phyloP scores from a whole-genome alignment of 2,113 vertebrate species.

The Cacatua alba region DNA sequence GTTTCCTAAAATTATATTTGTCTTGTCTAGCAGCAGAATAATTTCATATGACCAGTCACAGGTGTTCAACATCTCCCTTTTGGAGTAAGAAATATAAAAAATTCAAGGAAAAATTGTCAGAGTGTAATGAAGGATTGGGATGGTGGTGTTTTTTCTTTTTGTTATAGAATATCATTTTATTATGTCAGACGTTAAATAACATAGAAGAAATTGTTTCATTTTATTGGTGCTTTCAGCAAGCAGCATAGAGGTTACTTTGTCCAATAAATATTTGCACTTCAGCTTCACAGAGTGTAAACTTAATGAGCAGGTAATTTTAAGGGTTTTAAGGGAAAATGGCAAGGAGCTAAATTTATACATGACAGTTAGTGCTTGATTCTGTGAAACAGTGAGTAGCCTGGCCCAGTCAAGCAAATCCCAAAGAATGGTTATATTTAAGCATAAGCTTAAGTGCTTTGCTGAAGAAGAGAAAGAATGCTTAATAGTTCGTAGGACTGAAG shows the following conservation, averaged over 20 bases:
- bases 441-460: background rate
- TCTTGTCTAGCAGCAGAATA: background rate
- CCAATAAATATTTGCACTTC: background rate
- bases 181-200: background rate
- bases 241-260: background rate
- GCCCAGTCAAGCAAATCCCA: background rate
- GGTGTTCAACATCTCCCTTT: background rate
- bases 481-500: background rate
- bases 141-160: background rate
- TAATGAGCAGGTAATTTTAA: background rate
- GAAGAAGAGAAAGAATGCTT: background rate
- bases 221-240: background rate
- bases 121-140: background rate
- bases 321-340: background rate
- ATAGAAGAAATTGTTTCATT: background rate
- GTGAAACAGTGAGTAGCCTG: background rate
- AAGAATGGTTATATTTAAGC: background rate
- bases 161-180: background rate
- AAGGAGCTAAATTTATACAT: background rate
- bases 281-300: background rate
- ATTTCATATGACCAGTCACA: background rate
- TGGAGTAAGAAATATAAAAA: background rate
- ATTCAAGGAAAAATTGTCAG: background rate
- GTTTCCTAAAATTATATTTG: background rate
- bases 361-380: background rate